phyloP scores from a whole-genome alignment of 1,140 invertebrate genomes.

The Gryon sp. region DNA sequence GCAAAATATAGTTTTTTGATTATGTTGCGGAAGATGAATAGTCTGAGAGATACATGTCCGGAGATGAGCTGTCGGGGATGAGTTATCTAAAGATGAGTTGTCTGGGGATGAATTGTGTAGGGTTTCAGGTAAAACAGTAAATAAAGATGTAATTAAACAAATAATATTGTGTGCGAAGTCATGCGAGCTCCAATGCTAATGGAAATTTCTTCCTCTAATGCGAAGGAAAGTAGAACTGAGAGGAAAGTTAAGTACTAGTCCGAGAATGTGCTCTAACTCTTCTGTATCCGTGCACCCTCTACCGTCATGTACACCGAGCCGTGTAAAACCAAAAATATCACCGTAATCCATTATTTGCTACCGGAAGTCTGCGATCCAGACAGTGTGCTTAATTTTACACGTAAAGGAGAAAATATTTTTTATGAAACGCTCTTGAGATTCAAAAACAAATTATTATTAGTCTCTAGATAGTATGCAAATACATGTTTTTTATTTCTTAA shows the following conservation, averaged over 20 bases:
- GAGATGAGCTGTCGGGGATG: too few relatives aligned
- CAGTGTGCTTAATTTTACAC: slow-evolving; percentile 38
- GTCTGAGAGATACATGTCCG: too few relatives aligned
- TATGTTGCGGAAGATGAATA: too few relatives aligned
- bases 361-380: slow-evolving; percentile 41
- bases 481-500: too few relatives aligned
- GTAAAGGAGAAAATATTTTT: too few relatives aligned
- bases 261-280: slow-evolving; percentile 58
- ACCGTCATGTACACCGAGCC: slow-evolving; percentile 1
- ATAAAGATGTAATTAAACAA: slow-evolving; percentile 68
- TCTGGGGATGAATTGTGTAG: too few relatives aligned
- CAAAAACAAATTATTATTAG: too few relatives aligned
- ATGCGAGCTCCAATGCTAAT: slow-evolving; percentile 55
- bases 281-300: slow-evolving; percentile 6
- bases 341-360: slow-evolving; percentile 18
- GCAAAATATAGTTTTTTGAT: too few relatives aligned
- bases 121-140: slow-evolving; percentile 50
- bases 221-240: slow-evolving; percentile 30
- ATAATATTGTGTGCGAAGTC: slow-evolving; percentile 62
- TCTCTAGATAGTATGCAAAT: too few relatives aligned
- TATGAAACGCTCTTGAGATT: too few relatives aligned
- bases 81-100: too few relatives aligned
- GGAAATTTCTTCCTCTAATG: slow-evolving; percentile 60
- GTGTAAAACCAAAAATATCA: slow-evolving; percentile 49
- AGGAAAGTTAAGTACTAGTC: slow-evolving; percentile 55